Conservation (phyloP, 2,888 invertebrate species). For the Erebia aethiops region DNA sequence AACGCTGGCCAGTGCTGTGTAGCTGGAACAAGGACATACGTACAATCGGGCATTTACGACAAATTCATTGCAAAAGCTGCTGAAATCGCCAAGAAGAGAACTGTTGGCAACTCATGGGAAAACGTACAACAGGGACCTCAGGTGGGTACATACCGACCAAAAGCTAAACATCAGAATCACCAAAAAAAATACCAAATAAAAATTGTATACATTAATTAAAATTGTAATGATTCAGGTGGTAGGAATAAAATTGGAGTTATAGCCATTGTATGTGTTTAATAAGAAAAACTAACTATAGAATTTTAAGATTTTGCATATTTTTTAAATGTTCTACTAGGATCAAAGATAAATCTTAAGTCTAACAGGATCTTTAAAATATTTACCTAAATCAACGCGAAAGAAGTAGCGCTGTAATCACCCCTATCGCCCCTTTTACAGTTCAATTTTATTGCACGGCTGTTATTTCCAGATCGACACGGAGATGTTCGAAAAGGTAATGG, state of each 20-base stretch:
- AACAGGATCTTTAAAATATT: too few relatives aligned
- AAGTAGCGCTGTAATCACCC: too few relatives aligned
- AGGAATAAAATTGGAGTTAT: too few relatives aligned
- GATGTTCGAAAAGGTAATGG: constrained; percentile 89
- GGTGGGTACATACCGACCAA: constrained; percentile 61
- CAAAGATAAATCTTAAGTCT: too few relatives aligned
- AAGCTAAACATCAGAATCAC: background rate
- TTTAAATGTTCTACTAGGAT: too few relatives aligned
- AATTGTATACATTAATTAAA: background rate
- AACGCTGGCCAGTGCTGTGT: constrained; percentile 76
- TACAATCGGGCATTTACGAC: constrained; percentile 94
- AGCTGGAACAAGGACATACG: constrained; percentile 95
- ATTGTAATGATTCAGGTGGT: too few relatives aligned
- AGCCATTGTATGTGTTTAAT: too few relatives aligned
- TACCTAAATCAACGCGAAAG: too few relatives aligned
- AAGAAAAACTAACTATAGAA: too few relatives aligned
- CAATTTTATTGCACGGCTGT: background rate
- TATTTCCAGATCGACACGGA: constrained; percentile 85
- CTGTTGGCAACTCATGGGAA: constrained; percentile 93
- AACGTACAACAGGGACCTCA: constrained; percentile 94
- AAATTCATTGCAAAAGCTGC: constrained; percentile 90
- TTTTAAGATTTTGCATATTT: too few relatives aligned
- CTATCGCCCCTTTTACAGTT: too few relatives aligned
- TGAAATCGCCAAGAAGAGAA: constrained; percentile 86
- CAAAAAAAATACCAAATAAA: too few relatives aligned